Conservation (phyloP, 2,797 vertebrate genomes). For the Galago senegalensis region DNA sequence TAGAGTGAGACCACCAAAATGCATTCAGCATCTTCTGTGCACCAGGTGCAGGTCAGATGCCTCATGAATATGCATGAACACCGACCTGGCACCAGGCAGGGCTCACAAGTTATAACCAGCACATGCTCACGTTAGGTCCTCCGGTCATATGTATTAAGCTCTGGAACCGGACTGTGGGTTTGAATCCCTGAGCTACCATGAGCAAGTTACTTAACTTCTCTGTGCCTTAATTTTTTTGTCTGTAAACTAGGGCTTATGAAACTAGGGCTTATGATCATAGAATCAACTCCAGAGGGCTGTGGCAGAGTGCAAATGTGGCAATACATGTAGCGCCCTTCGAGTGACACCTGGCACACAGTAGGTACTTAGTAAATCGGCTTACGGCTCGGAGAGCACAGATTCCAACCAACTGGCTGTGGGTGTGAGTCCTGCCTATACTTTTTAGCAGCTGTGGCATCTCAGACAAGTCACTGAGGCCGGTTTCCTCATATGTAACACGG, state of each 20-base stretch:
- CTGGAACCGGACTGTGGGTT: not conserved
- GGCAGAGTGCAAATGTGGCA: not conserved
- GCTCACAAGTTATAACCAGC: not conserved
- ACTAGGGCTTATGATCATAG: fast-evolving
- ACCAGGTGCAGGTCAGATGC: fast-evolving
- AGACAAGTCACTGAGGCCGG: not conserved
- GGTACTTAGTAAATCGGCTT: not conserved
- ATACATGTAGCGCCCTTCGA: not conserved
- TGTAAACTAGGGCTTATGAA: not conserved
- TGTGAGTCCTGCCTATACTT: not conserved
- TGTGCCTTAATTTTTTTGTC: not conserved
- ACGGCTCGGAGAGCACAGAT: fast-evolving
- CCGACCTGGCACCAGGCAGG: not conserved
- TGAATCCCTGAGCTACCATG: not conserved
- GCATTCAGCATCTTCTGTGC: too few relatives aligned
- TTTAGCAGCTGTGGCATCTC: fast-evolving
- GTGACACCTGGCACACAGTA: not conserved
- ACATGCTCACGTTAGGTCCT: fast-evolving
- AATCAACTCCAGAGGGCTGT: not conserved
- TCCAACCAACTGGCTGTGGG: fast-evolving
- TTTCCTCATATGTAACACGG: not conserved
- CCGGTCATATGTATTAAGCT: not conserved
- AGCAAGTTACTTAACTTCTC: not conserved
- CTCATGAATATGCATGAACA: not conserved
- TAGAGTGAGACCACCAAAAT: fast-evolving